Percentiles rank a stretch among this genome's conserved stretches.
Evolutionary conservation across 2,113 vertebrate species (phyloP).

Genomic region (Eretmochelys imbricata): DNA sequence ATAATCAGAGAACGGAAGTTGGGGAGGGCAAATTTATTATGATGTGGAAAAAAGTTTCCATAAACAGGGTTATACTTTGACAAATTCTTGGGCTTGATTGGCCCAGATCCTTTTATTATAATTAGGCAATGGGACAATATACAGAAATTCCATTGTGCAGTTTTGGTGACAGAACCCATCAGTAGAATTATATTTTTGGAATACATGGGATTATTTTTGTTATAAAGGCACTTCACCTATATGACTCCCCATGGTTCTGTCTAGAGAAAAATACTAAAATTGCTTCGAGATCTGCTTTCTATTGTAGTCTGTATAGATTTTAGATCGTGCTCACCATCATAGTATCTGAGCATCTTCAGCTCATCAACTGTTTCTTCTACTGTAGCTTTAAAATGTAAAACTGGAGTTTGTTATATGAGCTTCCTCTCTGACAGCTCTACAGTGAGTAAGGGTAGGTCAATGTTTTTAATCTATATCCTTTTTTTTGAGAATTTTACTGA

Average conservation of each 20-base stretch:
- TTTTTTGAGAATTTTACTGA: background rate
- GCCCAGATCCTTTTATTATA: background rate
- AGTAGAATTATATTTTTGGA: background rate
- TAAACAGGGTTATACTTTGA: background rate
- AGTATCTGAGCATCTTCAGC: background rate
- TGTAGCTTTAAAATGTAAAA: slow-evolving; percentile 24
- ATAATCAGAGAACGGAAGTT: background rate
- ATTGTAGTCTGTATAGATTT: background rate
- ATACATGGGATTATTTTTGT: background rate
- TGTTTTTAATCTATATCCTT: background rate
- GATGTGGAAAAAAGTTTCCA: background rate
- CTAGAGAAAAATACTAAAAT: background rate
- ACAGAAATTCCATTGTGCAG: background rate
- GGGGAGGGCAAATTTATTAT: background rate
- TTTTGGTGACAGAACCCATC: background rate
- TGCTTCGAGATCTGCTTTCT: background rate
- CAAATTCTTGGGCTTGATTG: background rate
- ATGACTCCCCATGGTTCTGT: background rate
- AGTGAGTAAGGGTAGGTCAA: background rate
- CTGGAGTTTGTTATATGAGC: background rate
- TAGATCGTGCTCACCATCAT: background rate
- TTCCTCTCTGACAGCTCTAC: background rate
- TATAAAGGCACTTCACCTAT: background rate
- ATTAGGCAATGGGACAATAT: background rate
- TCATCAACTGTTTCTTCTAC: background rate